Evolutionary conservation across 2,113 vertebrate genomes (phyloP).

Genomic region (Mirza zaza): DNA sequence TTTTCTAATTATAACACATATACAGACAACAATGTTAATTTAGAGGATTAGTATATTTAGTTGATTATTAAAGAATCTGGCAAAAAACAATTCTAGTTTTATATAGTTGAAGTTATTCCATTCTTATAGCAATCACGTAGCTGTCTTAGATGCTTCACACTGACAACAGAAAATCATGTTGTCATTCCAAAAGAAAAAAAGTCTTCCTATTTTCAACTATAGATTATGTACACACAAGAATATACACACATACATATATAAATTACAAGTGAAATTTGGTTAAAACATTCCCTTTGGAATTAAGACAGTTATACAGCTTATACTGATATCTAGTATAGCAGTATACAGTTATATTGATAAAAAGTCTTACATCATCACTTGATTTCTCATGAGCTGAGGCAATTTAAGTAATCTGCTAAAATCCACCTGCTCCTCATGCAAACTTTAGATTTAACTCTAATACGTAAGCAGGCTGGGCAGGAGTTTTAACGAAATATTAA

Average conservation of each 20-base stretch:
- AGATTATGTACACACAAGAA: background rate
- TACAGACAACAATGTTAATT: background rate
- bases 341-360: background rate
- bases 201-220: background rate
- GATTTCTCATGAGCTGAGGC: background rate
- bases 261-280: background rate
- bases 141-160: background rate
- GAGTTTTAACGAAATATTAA: background rate
- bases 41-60: slow-evolving; percentile 8
- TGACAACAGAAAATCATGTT: background rate
- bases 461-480: background rate
- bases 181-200: background rate
- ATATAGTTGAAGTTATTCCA: background rate
- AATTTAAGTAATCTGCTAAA: slow-evolving; percentile 20
- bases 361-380: background rate
- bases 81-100: slow-evolving; percentile 30
- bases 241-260: background rate
- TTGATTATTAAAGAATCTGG: background rate
- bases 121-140: background rate
- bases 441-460: background rate
- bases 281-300: slow-evolving; percentile 19
- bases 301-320: background rate
- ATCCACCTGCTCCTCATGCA: background rate
- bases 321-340: no score
- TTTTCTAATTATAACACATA: background rate